A percentile compares a stretch with the other conserved stretches of the same genome.
phyloP scores from a whole-genome alignment of 2,888 invertebrate species.

The Dysmachus trigonus region DNA sequence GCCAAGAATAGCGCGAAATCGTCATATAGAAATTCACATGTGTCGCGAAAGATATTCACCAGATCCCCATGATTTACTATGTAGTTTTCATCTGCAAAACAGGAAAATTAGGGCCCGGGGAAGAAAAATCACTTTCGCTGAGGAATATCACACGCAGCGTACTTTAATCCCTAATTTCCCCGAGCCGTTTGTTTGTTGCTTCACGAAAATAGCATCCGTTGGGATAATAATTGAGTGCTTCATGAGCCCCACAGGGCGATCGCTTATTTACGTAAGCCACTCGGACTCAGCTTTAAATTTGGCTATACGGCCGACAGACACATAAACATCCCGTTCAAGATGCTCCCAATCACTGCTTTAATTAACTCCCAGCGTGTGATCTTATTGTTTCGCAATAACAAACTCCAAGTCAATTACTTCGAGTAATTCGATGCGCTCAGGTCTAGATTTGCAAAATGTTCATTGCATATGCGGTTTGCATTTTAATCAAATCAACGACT shows the following conservation, averaged over 20 bases:
- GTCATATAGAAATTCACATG: conserved; percentile 14
- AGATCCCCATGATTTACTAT: background rate
- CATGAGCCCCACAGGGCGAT: background rate
- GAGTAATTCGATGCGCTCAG: background rate
- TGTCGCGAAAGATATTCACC: background rate
- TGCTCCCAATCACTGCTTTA: background rate
- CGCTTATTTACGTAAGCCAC: background rate
- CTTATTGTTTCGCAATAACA: background rate
- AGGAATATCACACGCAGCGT: background rate
- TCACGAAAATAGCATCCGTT: background rate
- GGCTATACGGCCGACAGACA: background rate
- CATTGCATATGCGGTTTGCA: background rate
- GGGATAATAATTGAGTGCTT: background rate
- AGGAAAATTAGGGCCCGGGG: background rate
- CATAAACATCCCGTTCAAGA: background rate
- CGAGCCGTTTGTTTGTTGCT: background rate
- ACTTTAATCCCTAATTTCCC: background rate
- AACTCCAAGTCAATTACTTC: background rate
- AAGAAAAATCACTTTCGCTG: background rate
- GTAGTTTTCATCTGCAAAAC: background rate
- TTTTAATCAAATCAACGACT: background rate
- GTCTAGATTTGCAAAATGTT: background rate
- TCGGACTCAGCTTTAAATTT: background rate
- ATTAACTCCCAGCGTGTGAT: background rate
- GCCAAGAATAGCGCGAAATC: conserved; percentile 15